Conservation (phyloP, 2,888 invertebrate genomes). For the Onchidella celtica region DNA sequence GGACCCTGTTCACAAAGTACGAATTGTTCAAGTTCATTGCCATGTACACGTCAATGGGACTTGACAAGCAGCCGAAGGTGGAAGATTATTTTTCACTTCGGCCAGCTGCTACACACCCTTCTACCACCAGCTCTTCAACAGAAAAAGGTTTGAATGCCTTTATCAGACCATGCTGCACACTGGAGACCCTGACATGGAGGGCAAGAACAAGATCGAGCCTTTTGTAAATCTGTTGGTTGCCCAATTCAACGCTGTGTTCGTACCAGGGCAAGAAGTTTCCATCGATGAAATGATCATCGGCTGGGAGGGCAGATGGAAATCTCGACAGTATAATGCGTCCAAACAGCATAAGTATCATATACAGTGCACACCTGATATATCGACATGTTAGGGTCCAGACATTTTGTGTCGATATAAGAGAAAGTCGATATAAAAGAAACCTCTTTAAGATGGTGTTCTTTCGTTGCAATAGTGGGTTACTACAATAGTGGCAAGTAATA, state of each 20-base stretch:
- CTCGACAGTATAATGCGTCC: not conserved
- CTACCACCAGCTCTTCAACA: not conserved
- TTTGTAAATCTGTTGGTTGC: not conserved
- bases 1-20: not conserved
- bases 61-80: not conserved
- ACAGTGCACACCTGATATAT: too few species aligned
- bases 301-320: constrained; percentile 5
- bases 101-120: not conserved
- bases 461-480: too few species aligned
- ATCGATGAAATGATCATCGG: constrained; percentile 18
- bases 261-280: not conserved
- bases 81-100: not conserved
- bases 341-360: not conserved
- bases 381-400: too few species aligned
- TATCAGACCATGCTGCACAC: constrained; percentile 3
- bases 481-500: too few species aligned
- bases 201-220: constrained; percentile 3
- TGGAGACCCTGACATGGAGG: not conserved
- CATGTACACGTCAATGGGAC: not conserved
- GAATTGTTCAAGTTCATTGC: not conserved
- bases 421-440: too few species aligned
- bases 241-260: not conserved
- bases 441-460: too few species aligned
- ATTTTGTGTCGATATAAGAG: too few species aligned
- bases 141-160: constrained; percentile 13